Evolutionary conservation across 1,140 invertebrate genomes (phyloP).

Genomic region (Meteorus sp.): DNA sequence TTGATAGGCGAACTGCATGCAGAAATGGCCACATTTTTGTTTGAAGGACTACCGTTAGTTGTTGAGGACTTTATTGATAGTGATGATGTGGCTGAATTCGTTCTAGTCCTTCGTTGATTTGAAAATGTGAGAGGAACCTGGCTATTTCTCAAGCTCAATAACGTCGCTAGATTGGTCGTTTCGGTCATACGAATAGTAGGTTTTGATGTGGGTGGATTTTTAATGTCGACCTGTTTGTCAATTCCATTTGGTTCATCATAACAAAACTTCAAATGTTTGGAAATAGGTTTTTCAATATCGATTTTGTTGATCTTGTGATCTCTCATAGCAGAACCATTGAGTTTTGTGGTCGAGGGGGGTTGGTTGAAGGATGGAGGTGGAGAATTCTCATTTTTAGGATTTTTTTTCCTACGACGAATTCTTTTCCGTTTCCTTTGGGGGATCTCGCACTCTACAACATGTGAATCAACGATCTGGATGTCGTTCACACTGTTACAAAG

Average conservation of each 20-base stretch:
- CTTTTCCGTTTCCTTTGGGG: slow-evolving; percentile 33
- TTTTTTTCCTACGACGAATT: slow-evolving; percentile 31
- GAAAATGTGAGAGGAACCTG: slow-evolving; percentile 39
- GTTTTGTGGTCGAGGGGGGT: slow-evolving; percentile 26
- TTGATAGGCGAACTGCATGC: background rate
- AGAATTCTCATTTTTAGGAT: background rate
- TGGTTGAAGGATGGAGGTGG: too few relatives aligned
- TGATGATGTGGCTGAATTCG: background rate
- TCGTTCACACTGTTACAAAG: slow-evolving; percentile 14
- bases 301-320: background rate
- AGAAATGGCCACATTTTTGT: background rate
- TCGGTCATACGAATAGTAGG: slow-evolving; percentile 6
- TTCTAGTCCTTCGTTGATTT: slow-evolving; percentile 24
- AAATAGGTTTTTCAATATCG: slow-evolving; percentile 1
- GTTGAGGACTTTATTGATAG: background rate
- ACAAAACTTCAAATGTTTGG: slow-evolving; percentile 17
- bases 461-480: slow-evolving; percentile 6
- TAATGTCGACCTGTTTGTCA: background rate
- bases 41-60: background rate
- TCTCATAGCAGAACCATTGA: slow-evolving; percentile 37
- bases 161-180: slow-evolving; percentile 25
- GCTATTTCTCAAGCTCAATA: slow-evolving; percentile 38
- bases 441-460: too few relatives aligned
- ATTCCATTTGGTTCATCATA: slow-evolving; percentile 8
- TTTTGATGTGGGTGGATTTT: background rate